A percentile compares a stretch with the other conserved stretches of the same genome.
phyloP scores from a whole-genome alignment of 1,140 invertebrate species.

The Papilio polyxenes region DNA sequence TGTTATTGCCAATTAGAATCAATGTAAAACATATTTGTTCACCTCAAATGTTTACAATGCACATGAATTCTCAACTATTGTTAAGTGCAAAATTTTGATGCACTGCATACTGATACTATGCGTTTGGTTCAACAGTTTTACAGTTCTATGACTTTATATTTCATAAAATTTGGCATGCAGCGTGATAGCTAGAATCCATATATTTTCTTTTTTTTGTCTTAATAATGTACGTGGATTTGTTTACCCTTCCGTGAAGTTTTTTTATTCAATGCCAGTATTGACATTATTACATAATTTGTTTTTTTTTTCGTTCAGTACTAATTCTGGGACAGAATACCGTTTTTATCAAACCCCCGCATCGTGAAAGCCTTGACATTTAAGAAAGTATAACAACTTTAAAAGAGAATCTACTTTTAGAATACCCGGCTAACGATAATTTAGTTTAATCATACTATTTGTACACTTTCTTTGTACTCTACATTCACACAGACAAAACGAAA shows the following conservation, averaged over 20 bases:
- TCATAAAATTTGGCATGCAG: background rate
- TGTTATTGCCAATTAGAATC: background rate
- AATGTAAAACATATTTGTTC: background rate
- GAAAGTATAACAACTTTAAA: background rate
- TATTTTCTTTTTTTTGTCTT: background rate
- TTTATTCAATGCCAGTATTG: background rate
- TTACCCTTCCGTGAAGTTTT: background rate
- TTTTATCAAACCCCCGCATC: conserved; percentile 13
- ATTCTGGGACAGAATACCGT: background rate
- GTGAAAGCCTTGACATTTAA: conserved; percentile 19
- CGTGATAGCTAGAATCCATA: too few relatives aligned
- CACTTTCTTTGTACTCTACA: background rate
- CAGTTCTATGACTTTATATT: too few relatives aligned
- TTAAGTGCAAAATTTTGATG: too few relatives aligned
- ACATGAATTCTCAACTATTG: too few relatives aligned
- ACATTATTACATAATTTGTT: background rate
- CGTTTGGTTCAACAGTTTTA: too few relatives aligned
- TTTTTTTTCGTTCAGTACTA: background rate
- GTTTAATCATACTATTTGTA: background rate
- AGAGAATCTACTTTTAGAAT: conserved; percentile 21
- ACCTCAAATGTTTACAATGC: background rate
- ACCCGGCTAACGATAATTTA: background rate
- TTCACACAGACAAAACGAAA: background rate
- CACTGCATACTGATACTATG: too few relatives aligned
- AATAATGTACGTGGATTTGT: background rate